Base-by-base conservation (phyloP, 2,797 vertebrate species). In the Poliocrania exsul region DNA sequence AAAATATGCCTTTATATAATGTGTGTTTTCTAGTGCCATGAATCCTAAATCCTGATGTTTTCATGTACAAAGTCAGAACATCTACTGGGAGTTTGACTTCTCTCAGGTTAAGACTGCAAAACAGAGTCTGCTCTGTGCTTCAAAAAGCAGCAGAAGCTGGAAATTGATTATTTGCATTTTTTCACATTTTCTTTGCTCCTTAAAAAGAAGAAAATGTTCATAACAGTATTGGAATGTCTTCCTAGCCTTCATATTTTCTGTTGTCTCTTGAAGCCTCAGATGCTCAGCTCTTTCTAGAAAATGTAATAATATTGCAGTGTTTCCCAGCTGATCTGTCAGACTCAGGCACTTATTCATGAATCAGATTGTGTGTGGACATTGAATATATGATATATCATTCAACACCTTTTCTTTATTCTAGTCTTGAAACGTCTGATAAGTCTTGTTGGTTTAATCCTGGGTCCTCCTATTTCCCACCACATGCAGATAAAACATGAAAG, bases 1-100 rank as follows among this genome's bases (percentile, higher is more conserved):
- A 62, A 50, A 60, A 54, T 25, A 21, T 0, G 0, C 3, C n/a
- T 42, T 50, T 54, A 6, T 42, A 31, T 5, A 9, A 0, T 0
- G 1, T 35, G 9, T 17, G 17, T 28, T 75, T 86, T 67, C 69
- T 19, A 56, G 17, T 67, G 53, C 31, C 10, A 2, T 33, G 23
- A 56, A 84, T 72, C 29, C 7, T 33, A 49, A 89, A 64, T 60
- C 12, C 28, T 71, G 44, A 7, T 5, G 4, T 37, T 56, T 58
- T 71, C 21, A 71, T 60, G 14, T 37, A 13, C 12, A 49, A 58
- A 67, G 18, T 65, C 58, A 61, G 28, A 79, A 15, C n/a, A 54
- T 23, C 47, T 57, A 4, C 5, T 38, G 64, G 25, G 33, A 91
- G 20, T 72, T 80, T 20, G 28, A 2, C 25, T 87, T 46, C 17